phyloP scores from a whole-genome alignment of 1,140 invertebrate genomes.

The Phocides pigmalion region DNA sequence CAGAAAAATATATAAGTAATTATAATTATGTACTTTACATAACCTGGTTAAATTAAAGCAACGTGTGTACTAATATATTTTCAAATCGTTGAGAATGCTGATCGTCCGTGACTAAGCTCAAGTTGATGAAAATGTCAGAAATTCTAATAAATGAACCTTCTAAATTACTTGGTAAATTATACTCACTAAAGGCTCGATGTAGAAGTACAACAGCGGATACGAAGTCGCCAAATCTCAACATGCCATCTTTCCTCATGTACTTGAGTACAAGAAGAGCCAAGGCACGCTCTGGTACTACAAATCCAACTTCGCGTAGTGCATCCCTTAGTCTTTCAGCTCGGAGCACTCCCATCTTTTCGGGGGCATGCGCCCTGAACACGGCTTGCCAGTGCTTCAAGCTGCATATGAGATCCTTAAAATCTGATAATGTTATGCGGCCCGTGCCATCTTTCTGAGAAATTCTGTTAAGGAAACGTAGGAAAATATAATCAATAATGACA shows the following conservation, averaged over 20 bases:
- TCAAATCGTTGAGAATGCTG: too few species aligned
- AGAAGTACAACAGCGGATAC: constrained; percentile 95
- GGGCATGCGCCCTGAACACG: constrained; percentile 95
- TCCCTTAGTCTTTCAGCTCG: constrained; percentile 94
- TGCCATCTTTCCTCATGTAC: constrained; percentile 97
- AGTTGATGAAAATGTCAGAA: too few species aligned
- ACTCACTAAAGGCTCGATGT: constrained; percentile 93
- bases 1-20: neutral
- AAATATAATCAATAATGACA: neutral
- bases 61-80: too few species aligned
- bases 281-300: constrained; percentile 93
- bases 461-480: constrained; percentile 65
- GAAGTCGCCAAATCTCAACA: constrained; percentile 96
- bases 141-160: too few species aligned
- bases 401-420: constrained; percentile 96
- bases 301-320: constrained; percentile 93
- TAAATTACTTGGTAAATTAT: neutral
- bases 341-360: constrained; percentile 95
- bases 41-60: too few species aligned
- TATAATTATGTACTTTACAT: too few species aligned
- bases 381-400: constrained; percentile 96
- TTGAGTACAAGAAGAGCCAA: constrained; percentile 92
- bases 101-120: too few species aligned
- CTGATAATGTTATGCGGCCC: constrained; percentile 92
- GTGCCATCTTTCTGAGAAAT: constrained; percentile 88